Percentiles rank a stretch among this genome's conserved stretches.
Conservation (phyloP, 35 echinoderm and acorn worm genomes). For the Hemicentrotus pulcherrimus region DNA sequence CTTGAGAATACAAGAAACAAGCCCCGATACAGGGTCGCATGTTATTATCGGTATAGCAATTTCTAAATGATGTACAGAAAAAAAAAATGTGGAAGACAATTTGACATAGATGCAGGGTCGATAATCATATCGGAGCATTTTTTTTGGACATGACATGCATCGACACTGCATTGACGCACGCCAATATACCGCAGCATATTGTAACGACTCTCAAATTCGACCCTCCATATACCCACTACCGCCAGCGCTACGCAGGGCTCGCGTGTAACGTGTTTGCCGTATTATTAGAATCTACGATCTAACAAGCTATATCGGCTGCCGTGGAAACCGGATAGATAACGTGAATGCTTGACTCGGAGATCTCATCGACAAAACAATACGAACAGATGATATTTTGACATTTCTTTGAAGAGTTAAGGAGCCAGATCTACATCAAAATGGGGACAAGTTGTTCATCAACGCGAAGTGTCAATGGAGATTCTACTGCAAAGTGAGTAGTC, state of each 20-base stretch:
- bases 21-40: background rate
- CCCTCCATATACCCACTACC: too few species aligned
- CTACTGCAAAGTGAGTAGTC: slow-evolving; percentile 55
- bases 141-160: background rate
- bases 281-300: background rate
- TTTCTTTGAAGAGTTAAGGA: background rate
- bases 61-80: background rate
- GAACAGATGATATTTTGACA: slow-evolving; percentile 1
- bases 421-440: slow-evolving; percentile 28
- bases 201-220: background rate
- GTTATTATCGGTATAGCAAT: background rate
- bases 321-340: background rate
- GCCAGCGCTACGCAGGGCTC: background rate
- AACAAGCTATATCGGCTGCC: background rate
- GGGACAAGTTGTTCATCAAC: slow-evolving; percentile 59
- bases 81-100: background rate
- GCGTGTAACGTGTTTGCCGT: background rate
- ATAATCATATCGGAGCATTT: background rate
- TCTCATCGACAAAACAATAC: background rate
- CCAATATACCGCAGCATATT: background rate
- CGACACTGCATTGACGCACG: background rate
- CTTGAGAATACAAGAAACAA: background rate
- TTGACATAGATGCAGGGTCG: background rate
- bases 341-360: background rate
- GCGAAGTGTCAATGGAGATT: slow-evolving; percentile 62